Conservation (phyloP, 2,888 invertebrate species). For the Drosophila rubida region DNA sequence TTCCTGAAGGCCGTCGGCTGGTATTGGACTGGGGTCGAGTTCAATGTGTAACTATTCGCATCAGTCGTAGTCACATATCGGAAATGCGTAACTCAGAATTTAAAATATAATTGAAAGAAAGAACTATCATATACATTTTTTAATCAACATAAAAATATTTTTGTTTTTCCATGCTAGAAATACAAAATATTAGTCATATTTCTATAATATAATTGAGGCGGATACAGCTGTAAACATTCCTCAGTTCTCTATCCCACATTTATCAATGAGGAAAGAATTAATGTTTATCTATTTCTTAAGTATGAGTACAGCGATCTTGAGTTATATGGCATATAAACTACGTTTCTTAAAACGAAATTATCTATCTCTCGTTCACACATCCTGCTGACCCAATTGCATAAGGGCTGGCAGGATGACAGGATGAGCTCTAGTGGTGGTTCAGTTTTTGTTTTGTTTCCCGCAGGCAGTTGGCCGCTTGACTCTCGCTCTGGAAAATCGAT, state of each 20-base stretch:
- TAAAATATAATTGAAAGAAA: background rate
- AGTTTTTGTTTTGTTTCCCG: background rate
- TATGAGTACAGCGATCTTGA: too few species aligned
- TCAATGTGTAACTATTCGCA: conserved; percentile 60
- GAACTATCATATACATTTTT: background rate
- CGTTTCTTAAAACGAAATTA: background rate
- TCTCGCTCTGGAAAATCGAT: conserved; percentile 52
- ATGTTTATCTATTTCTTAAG: background rate
- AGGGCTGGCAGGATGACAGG: conserved; percentile 20
- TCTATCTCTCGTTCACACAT: background rate
- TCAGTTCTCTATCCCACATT: background rate
- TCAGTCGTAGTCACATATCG: conserved; percentile 35
- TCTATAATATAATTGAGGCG: background rate
- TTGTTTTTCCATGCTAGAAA: background rate
- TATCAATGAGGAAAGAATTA: background rate
- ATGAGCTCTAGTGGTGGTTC: conserved; percentile 7
- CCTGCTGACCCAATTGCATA: conserved; percentile 49
- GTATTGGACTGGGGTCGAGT: conserved; percentile 75
- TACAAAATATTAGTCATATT: background rate
- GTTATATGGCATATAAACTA: background rate
- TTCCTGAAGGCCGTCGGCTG: conserved; percentile 68
- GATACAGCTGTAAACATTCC: background rate
- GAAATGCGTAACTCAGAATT: background rate
- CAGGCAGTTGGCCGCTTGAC: background rate
- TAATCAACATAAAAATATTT: too few species aligned